Evolutionary conservation across 2,113 vertebrate genomes (phyloP).

Genomic region (Rissa tridactyla): DNA sequence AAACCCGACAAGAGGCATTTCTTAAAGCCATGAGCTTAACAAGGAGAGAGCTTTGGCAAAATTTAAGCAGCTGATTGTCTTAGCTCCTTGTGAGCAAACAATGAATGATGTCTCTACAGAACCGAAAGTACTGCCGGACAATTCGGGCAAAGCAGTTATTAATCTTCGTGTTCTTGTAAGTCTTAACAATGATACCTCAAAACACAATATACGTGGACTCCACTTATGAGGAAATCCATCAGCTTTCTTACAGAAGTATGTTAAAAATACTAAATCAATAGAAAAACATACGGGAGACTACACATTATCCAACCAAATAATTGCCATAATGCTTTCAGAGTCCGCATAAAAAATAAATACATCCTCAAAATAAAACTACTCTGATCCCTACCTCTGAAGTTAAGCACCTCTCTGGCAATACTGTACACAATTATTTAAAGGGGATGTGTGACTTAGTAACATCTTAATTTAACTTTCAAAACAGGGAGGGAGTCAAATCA

Average conservation of each 20-base stretch:
- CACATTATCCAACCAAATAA: neutral
- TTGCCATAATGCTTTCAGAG: neutral
- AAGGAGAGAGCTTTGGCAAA: neutral
- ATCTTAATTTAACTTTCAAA: neutral
- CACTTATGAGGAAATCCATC: neutral
- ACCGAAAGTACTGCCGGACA: neutral
- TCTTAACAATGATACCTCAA: neutral
- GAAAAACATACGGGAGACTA: neutral
- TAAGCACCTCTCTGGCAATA: neutral
- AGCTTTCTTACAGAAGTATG: neutral
- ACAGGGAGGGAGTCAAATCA: slow-evolving; percentile 43
- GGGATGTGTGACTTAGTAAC: neutral
- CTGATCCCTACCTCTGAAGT: neutral
- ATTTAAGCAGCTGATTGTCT: neutral
- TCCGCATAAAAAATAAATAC: neutral
- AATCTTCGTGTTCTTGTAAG: neutral
- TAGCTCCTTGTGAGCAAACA: neutral
- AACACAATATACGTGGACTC: neutral
- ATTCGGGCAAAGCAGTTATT: neutral
- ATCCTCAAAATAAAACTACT: neutral
- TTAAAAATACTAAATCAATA: neutral
- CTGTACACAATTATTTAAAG: neutral
- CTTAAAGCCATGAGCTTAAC: neutral
- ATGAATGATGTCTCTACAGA: neutral
- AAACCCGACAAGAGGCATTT: neutral